phyloP scores from a whole-genome alignment of 2,113 vertebrate genomes.

The Furnarius figulus region DNA sequence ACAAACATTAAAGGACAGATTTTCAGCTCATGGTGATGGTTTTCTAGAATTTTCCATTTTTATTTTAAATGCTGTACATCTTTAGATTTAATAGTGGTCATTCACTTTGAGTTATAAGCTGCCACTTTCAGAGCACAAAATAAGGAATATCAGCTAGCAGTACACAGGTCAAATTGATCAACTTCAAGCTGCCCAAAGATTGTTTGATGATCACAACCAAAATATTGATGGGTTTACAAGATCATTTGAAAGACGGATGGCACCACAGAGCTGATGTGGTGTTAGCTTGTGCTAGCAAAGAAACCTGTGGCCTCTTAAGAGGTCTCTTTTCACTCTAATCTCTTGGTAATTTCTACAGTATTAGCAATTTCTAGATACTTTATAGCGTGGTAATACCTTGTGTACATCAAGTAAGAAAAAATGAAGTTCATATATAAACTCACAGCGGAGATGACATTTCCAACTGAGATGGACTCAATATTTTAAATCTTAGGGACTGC shows the following conservation, averaged over 20 bases:
- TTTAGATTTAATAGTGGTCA: neutral
- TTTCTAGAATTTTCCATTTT: neutral
- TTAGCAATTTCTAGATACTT: neutral
- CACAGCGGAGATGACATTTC: neutral
- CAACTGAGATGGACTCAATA: neutral
- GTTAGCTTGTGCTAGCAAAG: neutral
- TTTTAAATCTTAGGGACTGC: neutral
- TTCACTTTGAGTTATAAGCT: neutral
- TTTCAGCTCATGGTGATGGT: neutral
- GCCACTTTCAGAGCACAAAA: neutral
- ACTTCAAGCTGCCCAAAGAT: neutral
- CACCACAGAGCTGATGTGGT: neutral
- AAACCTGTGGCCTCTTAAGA: neutral
- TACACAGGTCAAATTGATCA: neutral
- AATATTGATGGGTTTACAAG: slow-evolving; percentile 3
- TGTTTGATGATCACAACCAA: neutral
- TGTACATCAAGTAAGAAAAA: neutral
- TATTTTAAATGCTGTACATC: neutral
- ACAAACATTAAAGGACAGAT: neutral
- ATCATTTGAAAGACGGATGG: neutral
- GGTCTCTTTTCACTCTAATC: neutral
- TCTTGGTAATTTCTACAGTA: neutral
- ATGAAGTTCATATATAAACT: neutral
- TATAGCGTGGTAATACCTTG: neutral
- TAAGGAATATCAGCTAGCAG: neutral